Percentiles rank a stretch among this genome's conserved stretches.
Evolutionary conservation across 2,113 vertebrate species (phyloP).

Genomic region (Cichladusa arquata): DNA sequence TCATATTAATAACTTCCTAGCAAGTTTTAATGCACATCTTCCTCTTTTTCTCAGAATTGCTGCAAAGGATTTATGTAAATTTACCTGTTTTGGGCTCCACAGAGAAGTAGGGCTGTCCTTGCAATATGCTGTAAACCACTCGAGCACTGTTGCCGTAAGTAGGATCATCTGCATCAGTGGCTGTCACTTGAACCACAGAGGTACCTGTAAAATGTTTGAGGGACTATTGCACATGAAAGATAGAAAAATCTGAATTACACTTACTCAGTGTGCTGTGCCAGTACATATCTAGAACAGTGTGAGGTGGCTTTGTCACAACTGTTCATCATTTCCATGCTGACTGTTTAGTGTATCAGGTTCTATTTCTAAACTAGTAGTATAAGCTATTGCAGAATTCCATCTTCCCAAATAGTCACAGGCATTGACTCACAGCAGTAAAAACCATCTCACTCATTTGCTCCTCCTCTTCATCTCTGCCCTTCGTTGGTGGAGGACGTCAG

Average conservation of each 20-base stretch:
- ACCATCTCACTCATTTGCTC: not conserved
- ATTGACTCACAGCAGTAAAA: not conserved
- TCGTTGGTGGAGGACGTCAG: not conserved
- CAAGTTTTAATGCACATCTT: not conserved
- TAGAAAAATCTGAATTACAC: not conserved
- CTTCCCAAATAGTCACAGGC: not conserved
- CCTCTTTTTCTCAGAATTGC: not conserved
- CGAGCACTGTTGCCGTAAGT: constrained; percentile 96
- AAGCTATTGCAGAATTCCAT: not conserved
- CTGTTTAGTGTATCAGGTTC: not conserved
- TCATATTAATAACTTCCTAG: not conserved
- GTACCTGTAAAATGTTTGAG: constrained; percentile 80
- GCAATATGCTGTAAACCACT: constrained; percentile 94
- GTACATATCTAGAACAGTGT: not conserved
- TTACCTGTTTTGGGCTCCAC: constrained; percentile 97
- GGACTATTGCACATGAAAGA: not conserved
- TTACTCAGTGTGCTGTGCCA: not conserved
- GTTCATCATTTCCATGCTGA: not conserved
- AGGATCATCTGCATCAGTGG: constrained; percentile 94
- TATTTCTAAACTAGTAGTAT: not conserved
- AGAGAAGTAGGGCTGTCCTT: constrained; percentile 96
- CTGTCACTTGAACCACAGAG: constrained; percentile 93
- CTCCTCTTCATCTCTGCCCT: not conserved
- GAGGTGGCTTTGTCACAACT: not conserved
- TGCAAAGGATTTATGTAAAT: not conserved